Conservation (phyloP, 1,140 invertebrate species). For the Drosophila trapezifrons region DNA sequence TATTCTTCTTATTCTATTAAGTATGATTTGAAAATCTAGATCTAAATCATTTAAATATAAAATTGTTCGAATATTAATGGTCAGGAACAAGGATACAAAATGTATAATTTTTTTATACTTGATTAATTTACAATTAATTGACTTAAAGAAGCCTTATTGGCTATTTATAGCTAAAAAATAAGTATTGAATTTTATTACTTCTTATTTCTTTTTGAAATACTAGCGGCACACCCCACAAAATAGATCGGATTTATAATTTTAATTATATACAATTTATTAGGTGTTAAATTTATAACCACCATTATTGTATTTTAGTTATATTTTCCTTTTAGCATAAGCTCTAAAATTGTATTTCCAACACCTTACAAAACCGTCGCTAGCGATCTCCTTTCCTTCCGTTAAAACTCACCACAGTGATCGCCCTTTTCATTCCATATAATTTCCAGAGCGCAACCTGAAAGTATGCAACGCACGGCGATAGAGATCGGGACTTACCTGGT, state of each 20-base stretch:
- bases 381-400: background rate
- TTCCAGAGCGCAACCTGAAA: slow-evolving; percentile 19
- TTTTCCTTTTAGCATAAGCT: background rate
- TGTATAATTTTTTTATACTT: too few relatives aligned
- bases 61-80: too few relatives aligned
- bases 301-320: background rate
- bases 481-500: slow-evolving; percentile 7
- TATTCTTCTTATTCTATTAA: background rate
- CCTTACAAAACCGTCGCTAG: background rate
- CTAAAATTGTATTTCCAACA: background rate
- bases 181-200: too few relatives aligned
- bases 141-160: too few relatives aligned
- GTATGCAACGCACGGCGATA: slow-evolving; percentile 26
- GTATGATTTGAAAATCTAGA: background rate
- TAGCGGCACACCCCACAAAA: background rate
- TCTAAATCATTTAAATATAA: background rate
- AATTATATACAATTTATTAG: too few relatives aligned
- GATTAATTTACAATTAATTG: too few relatives aligned
- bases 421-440: background rate
- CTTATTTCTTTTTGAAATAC: background rate
- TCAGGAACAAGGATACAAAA: too few relatives aligned
- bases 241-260: too few relatives aligned
- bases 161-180: too few relatives aligned
- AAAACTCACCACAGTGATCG: slow-evolving; percentile 14
- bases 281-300: too few relatives aligned